These are phyloP conservation scores for Pharmacophagus antenor DNA, from an alignment of 2,888 invertebrate species.

Conservation along the genomic window DNA sequence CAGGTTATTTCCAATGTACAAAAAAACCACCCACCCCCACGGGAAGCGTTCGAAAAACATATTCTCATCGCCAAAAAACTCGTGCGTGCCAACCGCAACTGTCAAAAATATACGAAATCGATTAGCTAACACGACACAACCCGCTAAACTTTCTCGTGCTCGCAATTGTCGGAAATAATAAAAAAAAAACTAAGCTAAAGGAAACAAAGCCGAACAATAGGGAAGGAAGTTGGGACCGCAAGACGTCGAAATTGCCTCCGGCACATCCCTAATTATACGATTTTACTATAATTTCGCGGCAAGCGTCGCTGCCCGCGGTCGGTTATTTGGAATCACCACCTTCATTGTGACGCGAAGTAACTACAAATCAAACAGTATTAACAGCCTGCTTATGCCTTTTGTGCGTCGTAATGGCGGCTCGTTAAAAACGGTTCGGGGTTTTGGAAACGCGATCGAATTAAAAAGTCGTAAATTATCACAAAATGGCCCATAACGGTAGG, in stretches of 20 bases:
- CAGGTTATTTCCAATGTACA: constrained; percentile 2
- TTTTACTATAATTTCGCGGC: constrained; percentile 75
- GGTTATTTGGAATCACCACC: constrained; percentile 64
- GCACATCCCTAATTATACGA: constrained; percentile 72
- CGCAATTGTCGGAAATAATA: constrained; percentile 42
- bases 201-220: constrained; percentile 56
- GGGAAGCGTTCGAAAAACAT: constrained; percentile 47
- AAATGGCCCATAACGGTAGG: constrained; percentile 39
- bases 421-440: constrained; percentile 50
- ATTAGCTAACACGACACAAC: constrained; percentile 48
- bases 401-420: constrained; percentile 40
- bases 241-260: constrained; percentile 63
- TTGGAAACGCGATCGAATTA: constrained; percentile 41
- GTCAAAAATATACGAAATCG: constrained; percentile 73
- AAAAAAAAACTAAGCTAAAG: constrained; percentile 39
- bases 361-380: constrained; percentile 70
- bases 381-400: constrained; percentile 49
- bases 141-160: constrained; percentile 52
- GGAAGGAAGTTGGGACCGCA: constrained; percentile 75
- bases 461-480: constrained; percentile 51
- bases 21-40: constrained; percentile 34
- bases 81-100: constrained; percentile 66
- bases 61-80: constrained; percentile 44
- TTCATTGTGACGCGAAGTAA: constrained; percentile 56
- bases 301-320: constrained; percentile 45